These are phyloP conservation scores for Apis laboriosa DNA, from an alignment of 1,140 invertebrate genomes.

Conservation along the genomic window DNA sequence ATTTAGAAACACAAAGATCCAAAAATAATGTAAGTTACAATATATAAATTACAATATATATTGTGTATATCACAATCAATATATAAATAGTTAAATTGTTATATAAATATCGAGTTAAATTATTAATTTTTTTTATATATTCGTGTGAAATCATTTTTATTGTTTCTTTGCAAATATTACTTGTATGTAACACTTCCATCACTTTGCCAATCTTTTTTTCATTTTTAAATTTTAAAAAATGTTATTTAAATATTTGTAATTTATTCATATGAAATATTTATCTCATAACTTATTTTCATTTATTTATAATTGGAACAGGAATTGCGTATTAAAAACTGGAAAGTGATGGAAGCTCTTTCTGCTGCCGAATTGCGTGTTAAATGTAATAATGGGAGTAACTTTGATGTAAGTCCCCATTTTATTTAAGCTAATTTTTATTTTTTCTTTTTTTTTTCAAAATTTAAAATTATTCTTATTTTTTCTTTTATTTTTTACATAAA, in stretches of 20 bases:
- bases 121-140: conserved; percentile 11
- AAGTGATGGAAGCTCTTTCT: conserved; percentile 92
- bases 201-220: conserved; percentile 66
- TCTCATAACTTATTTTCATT: neutral
- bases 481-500: neutral
- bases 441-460: neutral
- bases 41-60: conserved; percentile 38
- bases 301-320: conserved; percentile 81
- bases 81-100: conserved; percentile 9
- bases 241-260: conserved; percentile 13
- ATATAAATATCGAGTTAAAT: neutral
- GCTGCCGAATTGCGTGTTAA: conserved; percentile 83
- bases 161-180: neutral
- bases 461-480: neutral
- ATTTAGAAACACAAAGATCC: conserved; percentile 85
- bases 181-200: conserved; percentile 62
- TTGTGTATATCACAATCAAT: neutral
- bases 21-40: conserved; percentile 88
- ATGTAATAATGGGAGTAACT: conserved; percentile 73
- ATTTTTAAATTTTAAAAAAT: conserved; percentile 12
- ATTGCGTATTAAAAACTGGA: conserved; percentile 92
- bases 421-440: neutral
- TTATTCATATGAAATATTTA: conserved; percentile 26
- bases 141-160: conserved; percentile 4
- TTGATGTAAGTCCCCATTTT: conserved; percentile 80